phyloP scores from a whole-genome alignment of 2,797 vertebrate species.

The Pantherophis vulpinus region DNA sequence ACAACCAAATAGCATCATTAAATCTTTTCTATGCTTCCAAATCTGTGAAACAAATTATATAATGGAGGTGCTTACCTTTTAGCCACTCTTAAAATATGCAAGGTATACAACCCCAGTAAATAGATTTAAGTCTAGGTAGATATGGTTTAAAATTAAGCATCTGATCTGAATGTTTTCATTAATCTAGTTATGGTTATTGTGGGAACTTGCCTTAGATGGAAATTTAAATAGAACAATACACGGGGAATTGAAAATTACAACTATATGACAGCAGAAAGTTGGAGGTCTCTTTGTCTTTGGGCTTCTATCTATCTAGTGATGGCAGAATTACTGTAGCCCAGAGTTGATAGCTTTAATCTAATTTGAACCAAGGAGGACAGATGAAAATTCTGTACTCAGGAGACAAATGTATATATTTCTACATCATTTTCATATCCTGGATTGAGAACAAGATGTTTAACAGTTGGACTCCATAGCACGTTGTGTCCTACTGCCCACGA shows the following conservation, averaged over 20 bases:
- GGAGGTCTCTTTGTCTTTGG: neutral
- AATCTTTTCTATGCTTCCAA: neutral
- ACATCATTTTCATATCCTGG: neutral
- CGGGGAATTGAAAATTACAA: neutral
- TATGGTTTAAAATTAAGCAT: neutral
- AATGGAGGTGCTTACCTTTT: neutral
- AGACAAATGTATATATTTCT: neutral
- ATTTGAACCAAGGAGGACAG: neutral
- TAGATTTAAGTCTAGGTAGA: neutral
- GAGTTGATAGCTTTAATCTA: neutral
- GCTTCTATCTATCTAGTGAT: neutral
- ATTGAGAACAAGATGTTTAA: neutral
- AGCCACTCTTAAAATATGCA: neutral
- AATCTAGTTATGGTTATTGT: neutral
- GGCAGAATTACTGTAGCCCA: neutral
- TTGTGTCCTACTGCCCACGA: neutral
- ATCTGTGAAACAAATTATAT: neutral
- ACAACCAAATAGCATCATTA: neutral
- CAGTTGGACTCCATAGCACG: neutral
- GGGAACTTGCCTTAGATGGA: neutral
- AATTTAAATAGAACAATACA: neutral
- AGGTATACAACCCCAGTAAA: neutral
- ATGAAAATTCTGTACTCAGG: neutral
- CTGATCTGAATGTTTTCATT: neutral
- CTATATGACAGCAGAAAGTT: neutral